Evolutionary conservation across 2,113 vertebrate genomes (phyloP).

Genomic region (Bolborhynchus lineola): DNA sequence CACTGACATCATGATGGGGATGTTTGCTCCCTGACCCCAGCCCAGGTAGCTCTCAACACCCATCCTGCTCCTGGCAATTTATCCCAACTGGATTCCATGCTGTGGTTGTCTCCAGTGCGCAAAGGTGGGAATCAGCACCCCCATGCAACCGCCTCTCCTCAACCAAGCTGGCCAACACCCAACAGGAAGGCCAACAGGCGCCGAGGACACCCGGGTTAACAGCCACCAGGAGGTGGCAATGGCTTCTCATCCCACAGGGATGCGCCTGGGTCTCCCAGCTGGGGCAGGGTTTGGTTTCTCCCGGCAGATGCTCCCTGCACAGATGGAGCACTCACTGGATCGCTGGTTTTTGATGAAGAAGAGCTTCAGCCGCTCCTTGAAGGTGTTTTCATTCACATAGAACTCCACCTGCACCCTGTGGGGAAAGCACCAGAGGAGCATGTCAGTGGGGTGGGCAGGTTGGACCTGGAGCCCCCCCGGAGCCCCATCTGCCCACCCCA

Average conservation of each 20-base stretch:
- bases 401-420: constrained; percentile 97
- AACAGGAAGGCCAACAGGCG: neutral
- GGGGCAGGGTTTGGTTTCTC: neutral
- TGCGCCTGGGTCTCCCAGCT: neutral
- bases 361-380: constrained; percentile 97
- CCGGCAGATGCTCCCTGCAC: fast-evolving
- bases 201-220: neutral
- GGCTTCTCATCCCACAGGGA: neutral
- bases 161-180: neutral
- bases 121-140: neutral
- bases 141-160: fast-evolving
- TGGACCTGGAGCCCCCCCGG: fast-evolving
- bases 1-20: fast-evolving
- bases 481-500: fast-evolving
- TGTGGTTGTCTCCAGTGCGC: neutral
- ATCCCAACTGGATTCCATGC: neutral
- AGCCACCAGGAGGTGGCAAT: constrained; percentile 32
- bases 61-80: neutral
- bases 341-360: constrained; percentile 99
- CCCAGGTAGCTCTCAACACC: fast-evolving
- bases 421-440: neutral
- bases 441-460: fast-evolving
- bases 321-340: constrained; percentile 86
- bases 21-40: neutral
- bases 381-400: constrained; percentile 98